Conservation (phyloP, 2,113 vertebrate genomes). For the Channa maculata region DNA sequence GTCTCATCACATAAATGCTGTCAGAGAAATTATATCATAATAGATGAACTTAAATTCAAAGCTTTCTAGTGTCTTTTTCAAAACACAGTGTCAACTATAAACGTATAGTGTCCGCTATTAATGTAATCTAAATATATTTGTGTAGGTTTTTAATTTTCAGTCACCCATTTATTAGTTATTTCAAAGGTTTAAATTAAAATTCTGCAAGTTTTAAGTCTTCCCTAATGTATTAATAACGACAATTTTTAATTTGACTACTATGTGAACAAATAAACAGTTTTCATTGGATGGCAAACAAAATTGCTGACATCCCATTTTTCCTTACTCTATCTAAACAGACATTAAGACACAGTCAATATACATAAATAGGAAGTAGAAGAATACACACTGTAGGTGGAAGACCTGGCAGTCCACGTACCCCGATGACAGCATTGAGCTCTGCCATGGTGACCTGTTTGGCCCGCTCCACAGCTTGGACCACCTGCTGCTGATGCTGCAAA, state of each 20-base stretch:
- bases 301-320: too few species aligned
- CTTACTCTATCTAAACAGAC: not conserved
- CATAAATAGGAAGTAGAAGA: conserved; percentile 74
- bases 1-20: not conserved
- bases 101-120: not conserved
- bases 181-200: not conserved
- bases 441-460: conserved; percentile 99
- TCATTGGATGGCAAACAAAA: too few species aligned
- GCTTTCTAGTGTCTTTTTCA: not conserved
- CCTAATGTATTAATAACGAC: too few species aligned
- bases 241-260: too few species aligned
- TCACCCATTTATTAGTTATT: not conserved
- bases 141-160: not conserved
- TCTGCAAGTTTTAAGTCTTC: not conserved
- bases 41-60: not conserved
- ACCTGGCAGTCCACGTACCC: conserved; percentile 96
- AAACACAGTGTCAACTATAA: not conserved
- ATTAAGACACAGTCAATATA: not conserved
- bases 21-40: not conserved
- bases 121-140: not conserved
- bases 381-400: conserved; percentile 97
- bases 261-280: too few species aligned
- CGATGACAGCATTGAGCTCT: conserved; percentile 97
- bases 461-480: conserved; percentile 96
- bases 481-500: conserved; percentile 95